Evolutionary conservation across 2,113 vertebrate genomes (phyloP).

Genomic region (Austrofundulus limnaeus): DNA sequence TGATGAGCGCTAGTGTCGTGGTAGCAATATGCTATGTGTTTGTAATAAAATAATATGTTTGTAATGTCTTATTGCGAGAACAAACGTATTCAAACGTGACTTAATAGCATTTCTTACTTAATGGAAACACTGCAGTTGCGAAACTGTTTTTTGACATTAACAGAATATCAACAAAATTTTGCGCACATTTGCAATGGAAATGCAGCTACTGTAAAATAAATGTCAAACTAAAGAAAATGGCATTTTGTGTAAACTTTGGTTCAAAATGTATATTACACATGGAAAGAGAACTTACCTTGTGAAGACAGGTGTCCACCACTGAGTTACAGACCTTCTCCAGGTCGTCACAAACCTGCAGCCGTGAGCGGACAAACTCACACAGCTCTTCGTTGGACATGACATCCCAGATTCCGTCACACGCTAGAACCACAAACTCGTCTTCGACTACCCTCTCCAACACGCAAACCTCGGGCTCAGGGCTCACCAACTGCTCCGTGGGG

Average conservation of each 20-base stretch:
- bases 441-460: slow-evolving; percentile 90
- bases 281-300: slow-evolving; percentile 85
- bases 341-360: slow-evolving; percentile 94
- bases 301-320: slow-evolving; percentile 99
- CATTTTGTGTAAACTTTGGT: rapidly evolving
- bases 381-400: slow-evolving; percentile 99
- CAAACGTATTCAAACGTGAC: no score
- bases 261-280: not conserved
- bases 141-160: no score
- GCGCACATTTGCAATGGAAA: no score
- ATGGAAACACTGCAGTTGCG: no score
- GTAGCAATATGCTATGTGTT: no score
- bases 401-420: slow-evolving; percentile 99
- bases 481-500: slow-evolving; percentile 98
- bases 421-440: slow-evolving; percentile 97
- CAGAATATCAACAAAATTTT: no score
- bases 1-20: no score
- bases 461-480: slow-evolving; percentile 97
- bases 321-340: slow-evolving; percentile 98
- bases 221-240: not conserved
- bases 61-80: no score
- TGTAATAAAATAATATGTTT: no score
- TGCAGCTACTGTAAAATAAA: not conserved
- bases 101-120: no score
- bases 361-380: slow-evolving; percentile 95